Evolutionary conservation across 2,113 vertebrate genomes (phyloP).

Genomic region (Phodopus roborovskii): DNA sequence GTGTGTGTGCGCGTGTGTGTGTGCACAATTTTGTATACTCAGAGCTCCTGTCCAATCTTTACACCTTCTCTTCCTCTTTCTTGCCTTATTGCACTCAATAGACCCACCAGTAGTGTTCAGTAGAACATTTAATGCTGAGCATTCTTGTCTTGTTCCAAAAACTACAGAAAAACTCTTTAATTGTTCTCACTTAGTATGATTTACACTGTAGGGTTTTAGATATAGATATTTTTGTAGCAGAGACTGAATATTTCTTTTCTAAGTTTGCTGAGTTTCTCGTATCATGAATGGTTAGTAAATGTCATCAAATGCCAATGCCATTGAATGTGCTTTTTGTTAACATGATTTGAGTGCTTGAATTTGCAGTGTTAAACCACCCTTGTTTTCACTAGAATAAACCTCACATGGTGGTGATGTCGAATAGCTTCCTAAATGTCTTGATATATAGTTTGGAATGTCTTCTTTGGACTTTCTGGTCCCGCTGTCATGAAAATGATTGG

Average conservation of each 20-base stretch:
- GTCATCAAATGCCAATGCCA: neutral
- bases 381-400: neutral
- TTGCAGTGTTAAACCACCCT: neutral
- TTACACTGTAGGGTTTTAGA: neutral
- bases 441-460: neutral
- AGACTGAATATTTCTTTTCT: conserved; percentile 31
- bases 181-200: neutral
- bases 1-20: too few species aligned
- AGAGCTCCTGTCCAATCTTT: neutral
- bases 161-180: neutral
- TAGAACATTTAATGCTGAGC: neutral
- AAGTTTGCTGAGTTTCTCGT: neutral
- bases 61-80: neutral
- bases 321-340: neutral
- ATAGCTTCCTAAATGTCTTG: neutral
- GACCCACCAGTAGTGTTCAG: neutral
- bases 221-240: neutral
- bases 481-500: neutral
- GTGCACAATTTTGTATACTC: neutral
- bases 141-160: conserved; percentile 1
- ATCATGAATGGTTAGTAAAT: neutral
- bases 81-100: neutral
- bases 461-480: neutral
- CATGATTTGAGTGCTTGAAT: neutral
- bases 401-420: neutral